Evolutionary conservation across 2,797 vertebrate species (phyloP), one percentile per base, ranked within the genome.

Genomic region (Dromococcyx pavoninus): DNA sequence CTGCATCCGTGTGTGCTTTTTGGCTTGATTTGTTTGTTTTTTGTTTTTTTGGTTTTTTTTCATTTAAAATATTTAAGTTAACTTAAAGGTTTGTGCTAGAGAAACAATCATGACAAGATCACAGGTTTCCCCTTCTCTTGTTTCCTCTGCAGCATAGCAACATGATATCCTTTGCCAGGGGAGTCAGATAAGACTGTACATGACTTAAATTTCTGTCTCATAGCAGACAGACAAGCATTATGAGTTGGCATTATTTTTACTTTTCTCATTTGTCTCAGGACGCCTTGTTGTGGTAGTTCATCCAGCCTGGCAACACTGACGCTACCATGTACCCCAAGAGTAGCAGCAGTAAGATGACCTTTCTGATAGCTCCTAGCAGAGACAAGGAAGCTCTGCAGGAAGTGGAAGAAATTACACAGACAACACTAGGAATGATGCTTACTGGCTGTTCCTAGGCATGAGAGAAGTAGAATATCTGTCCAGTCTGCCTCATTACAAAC

Each of bases 361-460:
- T 24, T n/a, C 13, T 60, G 23, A 4, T 25, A 32, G 23, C 6
- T 19, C 0, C 0, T 11, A 28, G 15, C 11, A 81, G 25, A 35
- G 41, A 19, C 5, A 21, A 44, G 35, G 17, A 58, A 65, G 50
- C 27, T 51, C 24, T n/a, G 28, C 54, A 27, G 22, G 3, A 44
- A 30, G 22, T 19, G 25, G 13, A 11, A 53, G 37, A 27, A 25
- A 19, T 7, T 43, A 14, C 11, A 6, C 2, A 4, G 35, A 14
- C 25, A 62, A 3, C 13, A 30, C 22, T 23, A n/a, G n/a, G 9
- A 85, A 32, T 0, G 0, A 70, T 44, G 32, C 23, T 35, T 64
- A 17, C 7, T 5, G 2, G 17, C 37, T 73, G 16, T 13, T 89
- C 56, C 33, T 12, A 21, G 41, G 14, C 23, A 17, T 5, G 8